Evolutionary conservation across 2,888 invertebrate species (phyloP).

Genomic region (Tetrapedia diversipes): DNA sequence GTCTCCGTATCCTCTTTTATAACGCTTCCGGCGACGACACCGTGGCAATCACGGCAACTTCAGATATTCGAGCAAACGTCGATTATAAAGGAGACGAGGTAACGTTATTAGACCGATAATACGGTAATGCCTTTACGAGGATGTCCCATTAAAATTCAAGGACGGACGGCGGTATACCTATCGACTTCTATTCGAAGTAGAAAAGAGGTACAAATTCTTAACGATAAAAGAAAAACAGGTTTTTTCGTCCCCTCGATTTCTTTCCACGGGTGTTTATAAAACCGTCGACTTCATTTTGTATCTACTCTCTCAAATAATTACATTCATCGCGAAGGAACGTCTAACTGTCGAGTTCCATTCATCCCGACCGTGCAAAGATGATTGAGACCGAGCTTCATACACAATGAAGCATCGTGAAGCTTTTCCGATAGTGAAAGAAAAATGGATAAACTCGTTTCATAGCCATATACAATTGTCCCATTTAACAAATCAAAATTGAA

Average conservation of each 20-base stretch:
- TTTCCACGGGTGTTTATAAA: constrained; percentile 17
- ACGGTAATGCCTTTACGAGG: constrained; percentile 33
- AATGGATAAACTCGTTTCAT: no score
- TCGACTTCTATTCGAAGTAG: constrained; percentile 20
- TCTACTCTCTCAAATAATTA: constrained; percentile 22
- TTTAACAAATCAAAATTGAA: no score
- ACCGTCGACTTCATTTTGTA: background rate
- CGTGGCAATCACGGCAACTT: background rate
- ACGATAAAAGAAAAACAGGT: constrained; percentile 37
- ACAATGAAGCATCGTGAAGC: no score
- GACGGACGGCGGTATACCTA: background rate
- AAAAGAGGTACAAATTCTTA: constrained; percentile 18
- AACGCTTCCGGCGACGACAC: constrained; percentile 14
- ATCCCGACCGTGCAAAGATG: background rate
- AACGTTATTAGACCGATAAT: constrained; percentile 30
- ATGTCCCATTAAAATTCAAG: constrained; percentile 46
- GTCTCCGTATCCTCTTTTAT: constrained; percentile 18
- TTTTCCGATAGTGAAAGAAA: no score
- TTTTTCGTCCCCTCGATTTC: constrained; percentile 24
- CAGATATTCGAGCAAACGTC: background rate
- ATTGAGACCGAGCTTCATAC: no score
- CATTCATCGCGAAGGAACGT: constrained; percentile 7
- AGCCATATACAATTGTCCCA: no score
- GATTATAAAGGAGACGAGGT: background rate
- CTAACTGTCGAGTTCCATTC: background rate